These are phyloP conservation scores for Diadromus collaris DNA, from an alignment of 2,888 invertebrate genomes.

Conservation along the genomic window DNA sequence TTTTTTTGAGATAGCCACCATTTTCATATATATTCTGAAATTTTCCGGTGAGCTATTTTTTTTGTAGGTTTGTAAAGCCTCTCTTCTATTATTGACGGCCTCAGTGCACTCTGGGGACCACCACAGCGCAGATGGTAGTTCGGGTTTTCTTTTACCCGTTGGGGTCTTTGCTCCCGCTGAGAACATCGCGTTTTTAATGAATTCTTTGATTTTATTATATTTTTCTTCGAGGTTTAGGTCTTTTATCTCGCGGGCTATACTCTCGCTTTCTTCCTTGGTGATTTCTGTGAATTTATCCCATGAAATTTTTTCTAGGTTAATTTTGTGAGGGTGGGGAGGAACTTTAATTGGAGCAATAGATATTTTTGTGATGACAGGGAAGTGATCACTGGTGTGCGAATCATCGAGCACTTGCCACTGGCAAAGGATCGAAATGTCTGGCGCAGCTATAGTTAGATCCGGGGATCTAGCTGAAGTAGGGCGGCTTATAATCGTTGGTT, in stretches of 20 bases:
- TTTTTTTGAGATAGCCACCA: neutral
- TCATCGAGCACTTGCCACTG: neutral
- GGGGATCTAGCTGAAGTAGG: neutral
- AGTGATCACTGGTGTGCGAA: neutral
- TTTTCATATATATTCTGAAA: neutral
- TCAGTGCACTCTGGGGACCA: neutral
- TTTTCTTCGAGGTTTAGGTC: neutral
- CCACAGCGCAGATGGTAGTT: slow-evolving; percentile 5
- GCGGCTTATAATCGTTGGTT: neutral
- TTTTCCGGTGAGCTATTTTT: neutral
- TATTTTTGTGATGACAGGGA: neutral
- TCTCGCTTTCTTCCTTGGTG: neutral
- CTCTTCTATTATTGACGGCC: neutral
- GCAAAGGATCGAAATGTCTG: neutral
- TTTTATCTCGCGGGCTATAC: neutral
- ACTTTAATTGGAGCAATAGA: neutral
- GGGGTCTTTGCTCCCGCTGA: neutral
- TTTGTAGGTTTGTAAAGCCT: neutral
- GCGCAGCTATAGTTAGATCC: neutral
- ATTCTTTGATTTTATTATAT: neutral
- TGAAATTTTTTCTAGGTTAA: neutral
- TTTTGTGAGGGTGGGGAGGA: neutral
- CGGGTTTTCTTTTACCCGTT: neutral
- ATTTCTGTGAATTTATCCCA: neutral
- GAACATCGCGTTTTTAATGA: neutral